These are phyloP conservation scores for Agriopis leucophaearia DNA, from an alignment of 2,888 invertebrate genomes.

Conservation along the genomic window DNA sequence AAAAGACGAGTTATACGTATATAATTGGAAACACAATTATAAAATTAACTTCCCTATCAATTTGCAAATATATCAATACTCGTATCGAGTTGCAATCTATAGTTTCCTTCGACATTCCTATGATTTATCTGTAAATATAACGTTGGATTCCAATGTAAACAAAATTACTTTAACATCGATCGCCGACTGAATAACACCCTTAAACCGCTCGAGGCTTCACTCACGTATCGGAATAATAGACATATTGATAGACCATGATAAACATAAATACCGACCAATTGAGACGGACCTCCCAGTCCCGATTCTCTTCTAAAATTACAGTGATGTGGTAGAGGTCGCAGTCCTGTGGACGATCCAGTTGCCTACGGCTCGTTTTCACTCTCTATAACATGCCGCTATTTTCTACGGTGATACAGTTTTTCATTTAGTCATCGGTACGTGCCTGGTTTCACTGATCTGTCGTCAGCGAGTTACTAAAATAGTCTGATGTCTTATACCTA, in stretches of 20 bases:
- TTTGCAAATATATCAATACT: conserved; percentile 38
- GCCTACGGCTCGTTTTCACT: conserved; percentile 75
- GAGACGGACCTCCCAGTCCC: conserved; percentile 43
- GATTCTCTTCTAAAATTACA: conserved; percentile 22
- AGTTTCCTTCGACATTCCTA: conserved; percentile 38
- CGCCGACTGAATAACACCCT: conserved; percentile 63
- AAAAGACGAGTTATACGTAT: conserved; percentile 1
- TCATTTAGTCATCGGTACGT: conserved; percentile 64
- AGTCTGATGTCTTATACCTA: conserved; percentile 28
- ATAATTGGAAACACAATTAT: conserved; percentile 35
- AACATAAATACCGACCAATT: conserved; percentile 56
- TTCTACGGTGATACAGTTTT: conserved; percentile 81
- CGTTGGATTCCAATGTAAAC: conserved; percentile 63
- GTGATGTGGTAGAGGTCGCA: conserved; percentile 52
- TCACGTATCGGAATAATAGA: conserved; percentile 67
- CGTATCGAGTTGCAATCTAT: conserved; percentile 31
- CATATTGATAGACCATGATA: conserved; percentile 67
- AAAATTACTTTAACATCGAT: conserved; percentile 61
- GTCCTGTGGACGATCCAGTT: conserved; percentile 58
- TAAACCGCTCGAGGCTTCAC: conserved; percentile 60
- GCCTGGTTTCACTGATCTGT: conserved; percentile 72
- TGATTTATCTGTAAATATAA: conserved; percentile 44
- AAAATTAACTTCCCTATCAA: conserved; percentile 42
- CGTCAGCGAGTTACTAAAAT: conserved; percentile 42
- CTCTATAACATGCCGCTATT: conserved; percentile 78